Conservation (phyloP, 2,113 vertebrate species). For the Prochilodus magdalenae region DNA sequence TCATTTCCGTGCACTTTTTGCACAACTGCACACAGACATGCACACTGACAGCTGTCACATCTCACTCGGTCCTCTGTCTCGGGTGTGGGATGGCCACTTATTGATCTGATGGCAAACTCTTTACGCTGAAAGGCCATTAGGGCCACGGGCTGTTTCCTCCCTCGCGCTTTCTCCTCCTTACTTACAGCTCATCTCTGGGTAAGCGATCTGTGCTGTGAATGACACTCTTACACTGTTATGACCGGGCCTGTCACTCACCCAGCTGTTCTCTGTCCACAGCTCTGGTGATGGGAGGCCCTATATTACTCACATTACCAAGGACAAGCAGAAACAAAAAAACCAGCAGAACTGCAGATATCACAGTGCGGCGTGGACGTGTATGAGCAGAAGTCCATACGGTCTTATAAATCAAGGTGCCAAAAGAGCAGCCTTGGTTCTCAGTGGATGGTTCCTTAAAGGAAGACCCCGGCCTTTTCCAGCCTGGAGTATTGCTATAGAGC, state of each 20-base stretch:
- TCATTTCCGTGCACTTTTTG: background rate
- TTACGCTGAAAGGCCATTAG: constrained; percentile 52
- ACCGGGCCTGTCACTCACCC: constrained; percentile 44
- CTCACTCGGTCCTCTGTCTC: constrained; percentile 16
- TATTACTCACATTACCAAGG: constrained; percentile 44
- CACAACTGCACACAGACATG: constrained; percentile 18
- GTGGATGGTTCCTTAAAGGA: too few relatives aligned
- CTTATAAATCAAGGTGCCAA: background rate
- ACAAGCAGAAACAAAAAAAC: constrained; percentile 19
- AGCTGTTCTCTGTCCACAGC: constrained; percentile 32
- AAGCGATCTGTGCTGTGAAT: constrained; percentile 36
- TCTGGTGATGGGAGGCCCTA: background rate
- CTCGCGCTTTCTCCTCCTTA: constrained; percentile 32
- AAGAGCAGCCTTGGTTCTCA: too few relatives aligned
- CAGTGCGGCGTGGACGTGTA: background rate
- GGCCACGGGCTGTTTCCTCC: constrained; percentile 23
- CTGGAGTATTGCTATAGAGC: too few relatives aligned
- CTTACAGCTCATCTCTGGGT: constrained; percentile 35
- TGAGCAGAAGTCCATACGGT: background rate
- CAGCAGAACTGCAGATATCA: constrained; percentile 9
- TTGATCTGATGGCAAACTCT: constrained; percentile 51
- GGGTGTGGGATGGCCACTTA: constrained; percentile 18
- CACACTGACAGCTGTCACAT: constrained; percentile 5
- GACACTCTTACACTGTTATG: constrained; percentile 50
- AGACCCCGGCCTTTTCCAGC: too few relatives aligned